Evolutionary conservation across 2,888 invertebrate species (phyloP).

Genomic region (Thereva nobilitata): DNA sequence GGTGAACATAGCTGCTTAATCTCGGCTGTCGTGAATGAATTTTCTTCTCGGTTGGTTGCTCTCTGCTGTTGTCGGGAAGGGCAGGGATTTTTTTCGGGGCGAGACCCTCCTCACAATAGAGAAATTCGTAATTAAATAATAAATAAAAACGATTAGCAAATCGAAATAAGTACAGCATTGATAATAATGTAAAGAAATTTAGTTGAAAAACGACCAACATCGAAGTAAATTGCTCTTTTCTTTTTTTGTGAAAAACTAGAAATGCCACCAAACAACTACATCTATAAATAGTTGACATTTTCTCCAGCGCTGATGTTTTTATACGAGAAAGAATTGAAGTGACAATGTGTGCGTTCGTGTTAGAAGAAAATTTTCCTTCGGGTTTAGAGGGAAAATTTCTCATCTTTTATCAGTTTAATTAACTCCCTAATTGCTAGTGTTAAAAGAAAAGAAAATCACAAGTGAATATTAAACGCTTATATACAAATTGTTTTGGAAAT

Average conservation of each 20-base stretch:
- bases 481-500: neutral
- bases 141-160: constrained; percentile 1
- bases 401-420: constrained; percentile 21
- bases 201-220: neutral
- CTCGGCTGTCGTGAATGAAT: constrained; percentile 9
- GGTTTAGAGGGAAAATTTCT: constrained; percentile 16
- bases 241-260: constrained; percentile 12
- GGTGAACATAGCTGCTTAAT: neutral
- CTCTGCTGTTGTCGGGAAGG: constrained; percentile 6
- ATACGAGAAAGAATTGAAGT: constrained; percentile 17
- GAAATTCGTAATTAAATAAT: constrained; percentile 3
- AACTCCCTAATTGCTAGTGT: neutral
- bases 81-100: constrained; percentile 6
- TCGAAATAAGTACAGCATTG: neutral
- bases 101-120: constrained; percentile 17
- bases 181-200: neutral
- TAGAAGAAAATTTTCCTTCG: constrained; percentile 18
- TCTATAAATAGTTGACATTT: constrained; percentile 11
- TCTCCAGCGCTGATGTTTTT: constrained; percentile 16
- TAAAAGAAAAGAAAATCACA: neutral
- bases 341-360: constrained; percentile 8
- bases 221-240: neutral
- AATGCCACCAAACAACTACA: constrained; percentile 18
- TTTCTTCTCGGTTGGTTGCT: constrained; percentile 3
- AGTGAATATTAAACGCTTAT: constrained; percentile 8